Evolutionary conservation across 2,797 vertebrate species (phyloP).

Genomic region (Gymnocypris eckloni): DNA sequence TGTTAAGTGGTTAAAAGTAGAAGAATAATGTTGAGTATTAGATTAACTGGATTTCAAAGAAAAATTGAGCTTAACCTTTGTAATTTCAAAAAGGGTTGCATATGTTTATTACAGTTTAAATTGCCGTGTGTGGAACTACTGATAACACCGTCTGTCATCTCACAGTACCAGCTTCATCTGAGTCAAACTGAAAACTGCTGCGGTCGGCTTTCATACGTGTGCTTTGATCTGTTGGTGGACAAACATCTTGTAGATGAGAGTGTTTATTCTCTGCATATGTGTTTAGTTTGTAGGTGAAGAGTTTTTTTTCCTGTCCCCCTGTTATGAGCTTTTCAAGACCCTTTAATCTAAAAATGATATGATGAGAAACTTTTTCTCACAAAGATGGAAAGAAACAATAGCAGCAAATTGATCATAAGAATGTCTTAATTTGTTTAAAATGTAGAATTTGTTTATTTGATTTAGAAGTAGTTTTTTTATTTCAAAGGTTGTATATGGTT

Average conservation of each 20-base stretch:
- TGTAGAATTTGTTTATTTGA: too few species aligned
- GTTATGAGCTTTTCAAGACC: neutral
- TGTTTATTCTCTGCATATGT: neutral
- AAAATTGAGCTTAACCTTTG: too few species aligned
- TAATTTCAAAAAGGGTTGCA: neutral
- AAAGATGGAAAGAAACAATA: neutral
- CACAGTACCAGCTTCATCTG: neutral
- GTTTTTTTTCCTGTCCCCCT: neutral
- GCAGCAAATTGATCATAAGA: too few species aligned
- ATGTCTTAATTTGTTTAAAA: too few species aligned
- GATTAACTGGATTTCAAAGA: too few species aligned
- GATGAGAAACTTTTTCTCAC: neutral
- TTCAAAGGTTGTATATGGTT: too few species aligned
- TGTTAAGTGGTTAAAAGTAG: neutral
- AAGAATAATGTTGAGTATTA: too few species aligned
- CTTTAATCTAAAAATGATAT: neutral
- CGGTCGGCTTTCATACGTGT: neutral
- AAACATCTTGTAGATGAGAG: neutral
- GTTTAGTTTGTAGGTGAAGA: neutral
- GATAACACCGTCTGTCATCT: neutral
- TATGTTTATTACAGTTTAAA: neutral
- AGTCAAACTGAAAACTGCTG: neutral
- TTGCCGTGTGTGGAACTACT: neutral
- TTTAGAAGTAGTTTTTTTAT: too few species aligned
- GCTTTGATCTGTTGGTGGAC: neutral